These are phyloP conservation scores for Aphelenchoides bicaudatus DNA, from an alignment of 2,888 invertebrate species.

Conservation along the genomic window DNA sequence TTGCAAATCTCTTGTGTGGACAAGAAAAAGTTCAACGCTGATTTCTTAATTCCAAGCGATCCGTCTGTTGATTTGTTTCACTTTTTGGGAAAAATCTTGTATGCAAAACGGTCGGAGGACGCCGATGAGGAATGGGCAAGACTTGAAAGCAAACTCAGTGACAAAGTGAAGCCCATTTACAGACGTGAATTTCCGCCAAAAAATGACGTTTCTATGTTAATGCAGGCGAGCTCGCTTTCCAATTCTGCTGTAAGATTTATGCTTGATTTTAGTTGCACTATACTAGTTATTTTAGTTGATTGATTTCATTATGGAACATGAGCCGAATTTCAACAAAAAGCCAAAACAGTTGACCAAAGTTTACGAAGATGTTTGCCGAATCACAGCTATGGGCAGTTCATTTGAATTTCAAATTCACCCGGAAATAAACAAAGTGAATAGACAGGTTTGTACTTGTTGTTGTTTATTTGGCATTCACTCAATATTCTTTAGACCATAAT, in stretches of 20 bases:
- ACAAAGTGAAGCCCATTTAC: neutral
- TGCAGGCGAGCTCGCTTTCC: slow-evolving; percentile 2
- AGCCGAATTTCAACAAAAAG: neutral
- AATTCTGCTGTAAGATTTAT: slow-evolving; percentile 2
- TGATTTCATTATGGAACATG: slow-evolving; percentile 1
- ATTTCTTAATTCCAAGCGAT: neutral
- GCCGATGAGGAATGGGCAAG: too few relatives aligned
- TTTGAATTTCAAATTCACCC: neutral
- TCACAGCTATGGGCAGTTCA: neutral
- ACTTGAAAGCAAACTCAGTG: neutral
- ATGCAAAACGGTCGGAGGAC: slow-evolving; percentile 1
- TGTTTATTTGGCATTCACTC: neutral
- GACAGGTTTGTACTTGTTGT: neutral
- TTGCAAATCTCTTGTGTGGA: neutral
- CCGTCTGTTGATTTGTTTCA: slow-evolving; percentile 4
- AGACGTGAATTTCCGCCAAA: slow-evolving; percentile 3
- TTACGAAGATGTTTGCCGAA: neutral
- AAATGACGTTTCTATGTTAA: neutral
- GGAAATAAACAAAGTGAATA: neutral
- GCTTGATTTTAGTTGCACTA: too few relatives aligned
- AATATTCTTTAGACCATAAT: too few relatives aligned
- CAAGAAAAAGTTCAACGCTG: neutral
- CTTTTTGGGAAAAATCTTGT: slow-evolving; percentile 10
- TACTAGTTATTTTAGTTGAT: neutral
- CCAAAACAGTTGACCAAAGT: neutral